These are phyloP conservation scores for Rostratula benghalensis DNA, from an alignment of 2,113 vertebrate genomes.

Conservation along the genomic window DNA sequence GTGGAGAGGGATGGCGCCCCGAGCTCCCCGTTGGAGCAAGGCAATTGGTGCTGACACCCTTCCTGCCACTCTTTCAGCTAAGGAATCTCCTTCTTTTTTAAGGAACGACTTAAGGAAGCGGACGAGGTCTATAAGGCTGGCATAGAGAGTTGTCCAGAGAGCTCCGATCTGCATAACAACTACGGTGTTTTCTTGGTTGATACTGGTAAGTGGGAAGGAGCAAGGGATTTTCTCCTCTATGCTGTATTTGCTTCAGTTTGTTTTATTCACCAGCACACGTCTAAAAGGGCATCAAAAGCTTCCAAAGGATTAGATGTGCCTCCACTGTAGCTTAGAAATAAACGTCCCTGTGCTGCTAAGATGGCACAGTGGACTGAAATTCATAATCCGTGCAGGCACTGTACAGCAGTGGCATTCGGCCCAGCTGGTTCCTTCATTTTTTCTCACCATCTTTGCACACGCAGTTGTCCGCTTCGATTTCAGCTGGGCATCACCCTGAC, in stretches of 20 bases:
- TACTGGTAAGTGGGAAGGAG: conserved; percentile 78
- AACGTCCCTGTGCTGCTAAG: neutral
- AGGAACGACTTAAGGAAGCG: conserved; percentile 88
- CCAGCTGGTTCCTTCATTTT: neutral
- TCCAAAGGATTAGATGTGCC: neutral
- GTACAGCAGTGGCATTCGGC: neutral
- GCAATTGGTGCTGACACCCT: neutral
- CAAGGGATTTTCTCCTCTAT: neutral
- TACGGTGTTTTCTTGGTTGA: conserved; percentile 96
- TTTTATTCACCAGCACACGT: neutral
- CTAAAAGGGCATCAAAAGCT: neutral
- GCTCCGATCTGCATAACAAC: conserved; percentile 95
- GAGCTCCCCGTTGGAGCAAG: fast-evolving
- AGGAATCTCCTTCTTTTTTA: conserved; percentile 37
- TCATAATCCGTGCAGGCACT: neutral
- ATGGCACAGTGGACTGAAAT: neutral
- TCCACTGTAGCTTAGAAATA: neutral
- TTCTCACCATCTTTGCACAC: neutral
- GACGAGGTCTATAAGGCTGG: conserved; percentile 88
- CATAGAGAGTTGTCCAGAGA: conserved; percentile 91
- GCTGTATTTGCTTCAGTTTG: neutral
- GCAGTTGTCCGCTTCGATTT: neutral
- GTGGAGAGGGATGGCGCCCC: fast-evolving
- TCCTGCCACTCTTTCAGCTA: neutral
- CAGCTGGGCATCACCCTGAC: neutral